A percentile compares a stretch with the other conserved stretches of the same genome.
Evolutionary conservation across 2,113 vertebrate genomes (phyloP).

Genomic region (Lipophrys pholis): DNA sequence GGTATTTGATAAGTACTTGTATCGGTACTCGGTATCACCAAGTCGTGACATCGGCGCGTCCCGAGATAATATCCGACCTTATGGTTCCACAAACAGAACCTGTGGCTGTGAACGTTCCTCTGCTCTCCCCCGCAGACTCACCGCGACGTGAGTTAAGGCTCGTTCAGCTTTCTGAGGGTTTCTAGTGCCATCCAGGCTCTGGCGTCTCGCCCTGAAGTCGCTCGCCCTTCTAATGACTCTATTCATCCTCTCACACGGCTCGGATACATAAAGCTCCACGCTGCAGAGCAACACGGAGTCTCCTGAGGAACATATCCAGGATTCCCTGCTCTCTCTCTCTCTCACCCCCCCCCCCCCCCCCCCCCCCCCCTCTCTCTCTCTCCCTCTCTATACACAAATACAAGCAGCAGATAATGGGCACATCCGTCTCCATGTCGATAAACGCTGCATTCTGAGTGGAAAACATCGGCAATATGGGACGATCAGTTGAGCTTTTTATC

Average conservation of each 20-base stretch:
- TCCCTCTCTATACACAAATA: too few relatives aligned
- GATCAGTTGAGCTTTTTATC: background rate
- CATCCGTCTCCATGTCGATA: background rate
- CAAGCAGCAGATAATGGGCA: background rate
- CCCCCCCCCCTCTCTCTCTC: too few relatives aligned
- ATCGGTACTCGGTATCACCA: too few relatives aligned
- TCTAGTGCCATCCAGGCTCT: background rate
- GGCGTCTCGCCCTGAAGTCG: background rate
- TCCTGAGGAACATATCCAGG: background rate
- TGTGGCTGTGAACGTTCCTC: too few relatives aligned
- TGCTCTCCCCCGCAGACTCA: too few relatives aligned
- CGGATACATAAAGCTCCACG: background rate
- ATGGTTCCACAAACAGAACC: too few relatives aligned
- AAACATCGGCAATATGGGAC: background rate
- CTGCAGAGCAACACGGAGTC: too few relatives aligned
- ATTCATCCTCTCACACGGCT: constrained; percentile 11
- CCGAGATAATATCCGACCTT: too few relatives aligned
- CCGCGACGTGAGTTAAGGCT: too few relatives aligned
- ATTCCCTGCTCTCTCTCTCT: background rate
- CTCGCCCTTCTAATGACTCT: background rate
- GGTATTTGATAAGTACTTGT: too few relatives aligned
- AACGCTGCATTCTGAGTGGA: background rate
- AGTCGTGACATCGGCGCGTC: too few relatives aligned
- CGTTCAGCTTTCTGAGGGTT: constrained; percentile 13
- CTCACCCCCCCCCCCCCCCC: too few relatives aligned